Percentiles rank a stretch among this genome's conserved stretches.
These are phyloP conservation scores for Conger conger DNA, from an alignment of 2,113 vertebrate genomes.

Conservation along the genomic window DNA sequence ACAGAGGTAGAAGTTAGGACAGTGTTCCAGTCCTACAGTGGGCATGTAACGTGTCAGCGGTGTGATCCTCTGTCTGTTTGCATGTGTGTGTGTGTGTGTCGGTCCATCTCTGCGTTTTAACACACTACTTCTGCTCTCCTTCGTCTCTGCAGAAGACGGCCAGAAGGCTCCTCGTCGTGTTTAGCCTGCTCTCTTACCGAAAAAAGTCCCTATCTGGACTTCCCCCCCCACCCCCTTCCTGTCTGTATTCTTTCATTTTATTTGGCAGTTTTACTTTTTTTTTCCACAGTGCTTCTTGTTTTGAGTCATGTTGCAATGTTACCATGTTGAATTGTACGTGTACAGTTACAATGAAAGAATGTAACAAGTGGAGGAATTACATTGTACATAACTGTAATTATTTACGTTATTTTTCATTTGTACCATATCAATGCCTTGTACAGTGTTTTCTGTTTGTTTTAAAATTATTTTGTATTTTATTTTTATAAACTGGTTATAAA, in stretches of 20 bases:
- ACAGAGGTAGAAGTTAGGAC: not conserved
- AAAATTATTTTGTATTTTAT: slow-evolving; percentile 99
- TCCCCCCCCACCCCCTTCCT: not conserved
- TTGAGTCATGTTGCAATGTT: slow-evolving; percentile 57
- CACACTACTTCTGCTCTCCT: not conserved
- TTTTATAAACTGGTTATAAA: slow-evolving; percentile 99
- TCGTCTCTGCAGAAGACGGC: not conserved
- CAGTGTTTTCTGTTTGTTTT: slow-evolving; percentile 93
- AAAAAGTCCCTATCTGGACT: not conserved
- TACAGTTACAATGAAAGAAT: slow-evolving; percentile 68
- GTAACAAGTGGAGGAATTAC: slow-evolving; percentile 63
- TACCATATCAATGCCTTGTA: slow-evolving; percentile 98
- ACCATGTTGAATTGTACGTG: slow-evolving; percentile 54
- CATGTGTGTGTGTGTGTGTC: slow-evolving; percentile 21
- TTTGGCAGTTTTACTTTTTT: slow-evolving; percentile 40
- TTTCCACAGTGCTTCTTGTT: slow-evolving; percentile 43
- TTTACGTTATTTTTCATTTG: slow-evolving; percentile 92
- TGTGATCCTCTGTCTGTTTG: slow-evolving; percentile 45
- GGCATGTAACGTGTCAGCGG: not conserved
- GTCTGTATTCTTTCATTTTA: slow-evolving; percentile 17
- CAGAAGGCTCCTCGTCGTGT: not conserved
- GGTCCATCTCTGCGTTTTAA: not conserved
- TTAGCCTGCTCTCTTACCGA: not conserved
- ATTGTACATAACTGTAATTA: slow-evolving; percentile 98
- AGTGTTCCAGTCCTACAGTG: not conserved